These are phyloP conservation scores for Stictocephala bisonia DNA, from an alignment of 2,888 invertebrate genomes.

Conservation along the genomic window DNA sequence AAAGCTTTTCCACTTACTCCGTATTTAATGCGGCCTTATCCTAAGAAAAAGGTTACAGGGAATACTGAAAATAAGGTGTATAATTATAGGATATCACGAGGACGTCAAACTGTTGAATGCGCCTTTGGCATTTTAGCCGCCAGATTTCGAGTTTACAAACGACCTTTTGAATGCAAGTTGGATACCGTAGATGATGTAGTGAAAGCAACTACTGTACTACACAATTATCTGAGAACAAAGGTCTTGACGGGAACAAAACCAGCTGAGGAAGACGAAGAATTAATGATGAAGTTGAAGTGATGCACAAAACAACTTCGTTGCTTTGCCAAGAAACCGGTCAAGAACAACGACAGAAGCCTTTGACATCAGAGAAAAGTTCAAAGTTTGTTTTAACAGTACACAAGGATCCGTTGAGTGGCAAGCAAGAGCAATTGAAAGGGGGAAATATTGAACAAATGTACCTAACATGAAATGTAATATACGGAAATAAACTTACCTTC, in stretches of 20 bases:
- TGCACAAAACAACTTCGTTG: too few species aligned
- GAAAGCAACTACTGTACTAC: constrained; percentile 27
- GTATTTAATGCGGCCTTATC: constrained; percentile 35
- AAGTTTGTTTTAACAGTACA: too few species aligned
- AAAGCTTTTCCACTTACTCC: constrained; percentile 12
- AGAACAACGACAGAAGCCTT: too few species aligned
- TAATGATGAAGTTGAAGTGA: too few species aligned
- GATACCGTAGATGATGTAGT: neutral
- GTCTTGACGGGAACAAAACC: neutral
- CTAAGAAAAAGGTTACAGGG: constrained; percentile 2
- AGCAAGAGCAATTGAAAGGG: too few species aligned
- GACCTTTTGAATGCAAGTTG: constrained; percentile 12
- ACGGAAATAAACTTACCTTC: too few species aligned
- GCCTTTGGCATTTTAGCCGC: constrained; percentile 43
- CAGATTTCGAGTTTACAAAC: constrained; percentile 43
- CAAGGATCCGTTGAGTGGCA: too few species aligned
- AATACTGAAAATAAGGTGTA: constrained; percentile 29
- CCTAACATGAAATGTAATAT: too few species aligned
- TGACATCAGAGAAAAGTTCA: too few species aligned
- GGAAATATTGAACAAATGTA: too few species aligned
- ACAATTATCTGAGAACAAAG: constrained; percentile 10
- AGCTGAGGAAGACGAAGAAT: neutral
- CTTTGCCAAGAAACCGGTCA: too few species aligned
- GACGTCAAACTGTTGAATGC: constrained; percentile 31
- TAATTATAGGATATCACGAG: constrained; percentile 46